phyloP scores from a whole-genome alignment of 1,140 invertebrate species.

The Drosophila sp. region DNA sequence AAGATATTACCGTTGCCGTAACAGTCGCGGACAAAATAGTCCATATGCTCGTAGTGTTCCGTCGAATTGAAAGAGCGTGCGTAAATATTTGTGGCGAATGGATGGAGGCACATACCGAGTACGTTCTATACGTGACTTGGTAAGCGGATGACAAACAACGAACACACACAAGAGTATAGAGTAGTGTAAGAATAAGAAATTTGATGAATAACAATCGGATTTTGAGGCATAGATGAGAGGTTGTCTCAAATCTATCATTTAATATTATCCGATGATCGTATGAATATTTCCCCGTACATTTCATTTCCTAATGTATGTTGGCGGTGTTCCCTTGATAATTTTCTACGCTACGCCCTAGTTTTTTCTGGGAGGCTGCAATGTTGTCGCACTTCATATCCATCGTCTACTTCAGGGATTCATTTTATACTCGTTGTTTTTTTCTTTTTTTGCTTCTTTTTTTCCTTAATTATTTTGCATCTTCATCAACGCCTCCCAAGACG shows the following conservation, averaged over 20 bases:
- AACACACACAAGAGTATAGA: background rate
- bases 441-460: background rate
- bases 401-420: slow-evolving; percentile 2
- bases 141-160: background rate
- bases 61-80: background rate
- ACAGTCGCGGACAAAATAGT: slow-evolving; percentile 33
- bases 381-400: slow-evolving; percentile 49
- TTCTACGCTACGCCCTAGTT: background rate
- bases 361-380: slow-evolving; percentile 19
- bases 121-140: slow-evolving; percentile 6
- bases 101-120: slow-evolving; percentile 5
- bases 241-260: too few relatives aligned
- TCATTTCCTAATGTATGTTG: too few relatives aligned
- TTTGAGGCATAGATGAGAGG: too few relatives aligned
- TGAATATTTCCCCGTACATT: too few relatives aligned
- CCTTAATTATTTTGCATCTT: slow-evolving; percentile 15
- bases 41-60: slow-evolving; percentile 10
- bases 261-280: too few relatives aligned
- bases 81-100: background rate
- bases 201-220: too few relatives aligned
- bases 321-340: background rate
- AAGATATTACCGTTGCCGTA: too few relatives aligned
- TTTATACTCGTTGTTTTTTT: background rate
- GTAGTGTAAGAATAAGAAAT: slow-evolving; percentile 3
- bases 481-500: slow-evolving; percentile 23